Evolutionary conservation across 92 coral and sea anemone genomes (phyloP).

Genomic region (Parazoanthus darwini): DNA sequence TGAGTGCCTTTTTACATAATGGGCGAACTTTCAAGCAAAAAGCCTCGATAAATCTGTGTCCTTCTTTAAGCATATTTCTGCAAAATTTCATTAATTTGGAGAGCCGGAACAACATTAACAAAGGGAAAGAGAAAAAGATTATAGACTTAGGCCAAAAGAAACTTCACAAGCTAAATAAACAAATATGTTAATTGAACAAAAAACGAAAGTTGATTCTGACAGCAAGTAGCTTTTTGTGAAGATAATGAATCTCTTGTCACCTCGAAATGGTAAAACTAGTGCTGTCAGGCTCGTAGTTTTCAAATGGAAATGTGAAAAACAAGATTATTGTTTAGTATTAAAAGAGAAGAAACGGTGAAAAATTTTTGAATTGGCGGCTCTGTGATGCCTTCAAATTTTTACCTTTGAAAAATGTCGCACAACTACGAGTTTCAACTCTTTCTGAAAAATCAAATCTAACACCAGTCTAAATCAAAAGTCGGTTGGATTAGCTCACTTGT

Average conservation of each 20-base stretch:
- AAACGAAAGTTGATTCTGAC: conserved; percentile 4
- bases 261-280: neutral
- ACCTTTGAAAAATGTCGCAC: neutral
- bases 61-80: conserved; percentile 11
- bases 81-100: neutral
- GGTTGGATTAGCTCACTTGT: neutral
- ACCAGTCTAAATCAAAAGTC: neutral
- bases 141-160: neutral
- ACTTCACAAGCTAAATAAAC: conserved; percentile 18
- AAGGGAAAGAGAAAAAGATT: neutral
- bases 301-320: neutral
- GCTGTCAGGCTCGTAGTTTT: neutral
- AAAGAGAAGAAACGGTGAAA: neutral
- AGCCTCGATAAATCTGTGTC: conserved; percentile 2
- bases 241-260: neutral
- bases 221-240: conserved; percentile 1
- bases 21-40: conserved; percentile 11
- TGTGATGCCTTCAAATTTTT: neutral
- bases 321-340: neutral
- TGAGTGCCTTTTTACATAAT: conserved; percentile 13
- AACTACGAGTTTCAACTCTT: neutral
- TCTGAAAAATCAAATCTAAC: neutral
- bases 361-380: neutral
- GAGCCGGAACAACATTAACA: neutral
- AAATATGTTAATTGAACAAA: conserved; percentile 7